These are phyloP conservation scores for Rhopilema esculentum DNA, from an alignment of 30 jellyfish, hydroid and myxozoan genomes.

Conservation along the genomic window DNA sequence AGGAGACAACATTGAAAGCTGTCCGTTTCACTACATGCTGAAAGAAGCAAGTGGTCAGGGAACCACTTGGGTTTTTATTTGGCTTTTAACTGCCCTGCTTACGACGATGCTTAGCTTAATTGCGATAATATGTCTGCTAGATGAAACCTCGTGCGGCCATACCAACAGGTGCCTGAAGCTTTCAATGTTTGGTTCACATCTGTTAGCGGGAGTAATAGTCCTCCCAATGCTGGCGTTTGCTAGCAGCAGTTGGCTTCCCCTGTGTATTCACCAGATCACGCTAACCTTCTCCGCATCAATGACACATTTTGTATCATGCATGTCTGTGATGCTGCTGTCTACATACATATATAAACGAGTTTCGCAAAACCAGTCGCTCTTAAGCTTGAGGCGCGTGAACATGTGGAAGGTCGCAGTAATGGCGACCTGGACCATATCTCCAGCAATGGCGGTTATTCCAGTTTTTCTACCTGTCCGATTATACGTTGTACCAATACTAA, in stretches of 20 bases:
- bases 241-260: background rate
- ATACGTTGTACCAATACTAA: background rate
- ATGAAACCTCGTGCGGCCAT: background rate
- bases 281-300: constrained; percentile 9
- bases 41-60: background rate
- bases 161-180: background rate
- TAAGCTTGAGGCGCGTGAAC: background rate
- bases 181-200: constrained; percentile 1
- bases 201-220: background rate
- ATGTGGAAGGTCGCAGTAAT: background rate
- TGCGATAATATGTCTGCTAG: background rate
- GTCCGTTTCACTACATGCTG: constrained; percentile 2
- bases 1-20: background rate
- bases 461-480: background rate
- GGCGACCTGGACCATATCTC: background rate
- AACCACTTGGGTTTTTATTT: background rate
- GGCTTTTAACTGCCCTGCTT: background rate
- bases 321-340: background rate
- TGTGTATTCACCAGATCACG: background rate
- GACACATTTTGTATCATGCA: constrained; percentile 10
- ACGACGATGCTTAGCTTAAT: background rate
- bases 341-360: background rate
- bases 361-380: background rate
- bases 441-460: background rate
- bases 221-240: background rate